These are phyloP conservation scores for Pipistrellus pipistrellus DNA, from an alignment of 2,797 vertebrate genomes.

Conservation along the genomic window DNA sequence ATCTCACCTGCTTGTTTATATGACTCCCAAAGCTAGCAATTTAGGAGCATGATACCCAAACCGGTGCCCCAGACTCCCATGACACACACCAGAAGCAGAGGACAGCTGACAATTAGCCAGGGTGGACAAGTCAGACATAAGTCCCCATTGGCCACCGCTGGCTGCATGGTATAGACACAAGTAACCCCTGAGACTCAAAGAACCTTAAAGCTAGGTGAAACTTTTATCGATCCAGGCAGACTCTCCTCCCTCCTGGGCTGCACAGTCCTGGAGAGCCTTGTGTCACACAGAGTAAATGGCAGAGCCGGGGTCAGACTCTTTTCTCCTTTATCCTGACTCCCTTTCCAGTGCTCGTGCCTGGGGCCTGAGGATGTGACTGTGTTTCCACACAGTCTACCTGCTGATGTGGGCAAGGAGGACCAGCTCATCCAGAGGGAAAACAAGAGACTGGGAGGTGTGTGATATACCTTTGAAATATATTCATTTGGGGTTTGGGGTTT, in stretches of 20 bases:
- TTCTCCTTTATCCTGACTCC: not conserved
- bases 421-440: not conserved
- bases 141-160: not conserved
- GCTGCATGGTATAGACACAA: not conserved
- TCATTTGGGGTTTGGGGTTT: not conserved
- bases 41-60: not conserved
- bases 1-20: not conserved
- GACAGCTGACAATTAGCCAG: not conserved
- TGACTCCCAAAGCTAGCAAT: not conserved
- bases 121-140: not conserved
- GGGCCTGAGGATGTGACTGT: not conserved
- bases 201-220: not conserved
- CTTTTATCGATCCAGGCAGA: accelerated
- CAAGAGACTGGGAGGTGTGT: not conserved
- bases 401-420: not conserved
- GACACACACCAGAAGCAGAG: not conserved
- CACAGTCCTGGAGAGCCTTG: not conserved
- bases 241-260: not conserved
- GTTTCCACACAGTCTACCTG: not conserved
- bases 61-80: accelerated
- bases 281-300: not conserved
- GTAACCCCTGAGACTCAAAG: not conserved
- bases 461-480: not conserved
- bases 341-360: not conserved
- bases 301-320: not conserved